Conservation (phyloP, 2,113 vertebrate genomes). For the Gadus chalcogrammus region DNA sequence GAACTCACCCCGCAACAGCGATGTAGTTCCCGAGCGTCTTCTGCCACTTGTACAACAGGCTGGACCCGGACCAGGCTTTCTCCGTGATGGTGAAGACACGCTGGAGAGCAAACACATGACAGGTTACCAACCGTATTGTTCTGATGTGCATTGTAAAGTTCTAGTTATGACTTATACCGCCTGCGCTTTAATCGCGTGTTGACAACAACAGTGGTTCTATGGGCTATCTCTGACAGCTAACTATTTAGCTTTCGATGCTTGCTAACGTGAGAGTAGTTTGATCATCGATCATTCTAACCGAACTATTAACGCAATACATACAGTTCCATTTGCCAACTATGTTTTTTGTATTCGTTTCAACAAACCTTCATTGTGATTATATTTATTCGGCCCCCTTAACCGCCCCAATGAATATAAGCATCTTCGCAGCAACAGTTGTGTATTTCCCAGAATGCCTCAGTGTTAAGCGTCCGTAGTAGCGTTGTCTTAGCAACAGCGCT, state of each 20-base stretch:
- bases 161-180: too few relatives aligned
- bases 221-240: background rate
- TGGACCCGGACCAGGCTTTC: conserved; percentile 77
- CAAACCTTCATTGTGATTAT: background rate
- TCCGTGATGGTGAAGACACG: conserved; percentile 85
- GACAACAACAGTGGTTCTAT: too few relatives aligned
- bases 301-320: too few relatives aligned
- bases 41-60: conserved; percentile 89
- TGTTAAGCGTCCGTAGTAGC: conserved; percentile 58
- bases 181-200: too few relatives aligned
- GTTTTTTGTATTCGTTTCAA: too few relatives aligned
- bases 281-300: background rate
- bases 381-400: background rate
- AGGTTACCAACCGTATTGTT: background rate
- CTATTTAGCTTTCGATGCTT: too few relatives aligned
- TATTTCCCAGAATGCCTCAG: conserved; percentile 58
- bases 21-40: conserved; percentile 90
- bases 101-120: conserved; percentile 57
- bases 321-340: background rate
- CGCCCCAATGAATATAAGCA: background rate
- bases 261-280: too few relatives aligned
- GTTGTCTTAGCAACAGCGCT: conserved; percentile 61
- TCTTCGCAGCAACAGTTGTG: background rate
- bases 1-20: conserved; percentile 89
- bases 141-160: background rate